Conservation (phyloP, 2,797 vertebrate genomes). For the Danio jaintianensis region DNA sequence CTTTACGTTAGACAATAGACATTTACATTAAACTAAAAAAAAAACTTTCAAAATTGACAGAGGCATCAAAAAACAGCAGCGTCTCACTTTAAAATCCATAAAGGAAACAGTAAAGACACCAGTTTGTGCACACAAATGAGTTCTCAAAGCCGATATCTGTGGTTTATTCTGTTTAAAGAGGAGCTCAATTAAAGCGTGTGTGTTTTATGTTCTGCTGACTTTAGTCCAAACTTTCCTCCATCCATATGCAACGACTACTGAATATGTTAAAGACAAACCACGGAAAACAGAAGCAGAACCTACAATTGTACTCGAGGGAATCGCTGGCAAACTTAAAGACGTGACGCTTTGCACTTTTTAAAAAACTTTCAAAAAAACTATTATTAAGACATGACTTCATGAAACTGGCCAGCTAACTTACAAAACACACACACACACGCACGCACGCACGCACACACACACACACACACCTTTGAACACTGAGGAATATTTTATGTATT, state of each 20-base stretch:
- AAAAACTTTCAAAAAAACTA: not conserved
- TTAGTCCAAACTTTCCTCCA: slow-evolving; percentile 3
- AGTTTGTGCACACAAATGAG: not conserved
- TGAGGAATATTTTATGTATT: no score
- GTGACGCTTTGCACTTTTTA: not conserved
- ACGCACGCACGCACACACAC: no score
- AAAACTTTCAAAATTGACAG: no score
- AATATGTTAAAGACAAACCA: slow-evolving; percentile 10
- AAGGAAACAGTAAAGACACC: not conserved
- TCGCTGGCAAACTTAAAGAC: not conserved
- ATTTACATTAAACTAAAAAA: no score
- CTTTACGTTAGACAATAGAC: no score
- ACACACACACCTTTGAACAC: no score
- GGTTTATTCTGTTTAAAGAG: not conserved
- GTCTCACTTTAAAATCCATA: not conserved
- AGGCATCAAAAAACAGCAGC: no score
- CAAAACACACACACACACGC: no score
- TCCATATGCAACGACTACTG: slow-evolving; percentile 27
- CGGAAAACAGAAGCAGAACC: slow-evolving; percentile 23
- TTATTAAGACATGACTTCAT: not conserved
- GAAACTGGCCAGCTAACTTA: not conserved
- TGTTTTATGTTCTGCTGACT: slow-evolving; percentile 6
- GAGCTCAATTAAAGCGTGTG: not conserved
- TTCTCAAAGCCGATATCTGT: not conserved
- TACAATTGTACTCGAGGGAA: slow-evolving; percentile 21